Evolutionary conservation across 2,888 invertebrate species (phyloP).

Genomic region (Leucoptera coffeella): DNA sequence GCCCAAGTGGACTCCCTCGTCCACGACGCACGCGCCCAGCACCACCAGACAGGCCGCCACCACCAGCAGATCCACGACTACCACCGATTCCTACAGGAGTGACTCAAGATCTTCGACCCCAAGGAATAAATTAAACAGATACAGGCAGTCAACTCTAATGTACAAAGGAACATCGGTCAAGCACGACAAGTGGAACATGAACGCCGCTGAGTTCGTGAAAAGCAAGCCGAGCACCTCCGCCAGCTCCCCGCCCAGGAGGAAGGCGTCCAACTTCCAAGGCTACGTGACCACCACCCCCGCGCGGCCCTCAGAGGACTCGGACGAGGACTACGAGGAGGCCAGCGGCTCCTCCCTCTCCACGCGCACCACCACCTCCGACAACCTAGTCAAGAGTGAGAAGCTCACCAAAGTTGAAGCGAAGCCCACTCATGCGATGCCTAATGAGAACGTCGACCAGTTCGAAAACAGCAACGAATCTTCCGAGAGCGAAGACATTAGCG

Average conservation of each 20-base stretch:
- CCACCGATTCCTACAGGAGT: conserved; percentile 8
- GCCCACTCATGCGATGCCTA: conserved; percentile 11
- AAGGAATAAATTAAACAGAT: conserved; percentile 28
- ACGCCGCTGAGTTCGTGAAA: conserved; percentile 9
- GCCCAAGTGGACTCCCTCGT: conserved; percentile 10
- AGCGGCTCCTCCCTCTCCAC: not conserved
- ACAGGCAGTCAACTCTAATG: conserved; percentile 33
- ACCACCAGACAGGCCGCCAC: conserved; percentile 7
- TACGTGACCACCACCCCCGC: conserved; percentile 20
- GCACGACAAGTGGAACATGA: conserved; percentile 30
- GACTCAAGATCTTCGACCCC: conserved; percentile 11
- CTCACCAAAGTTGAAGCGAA: conserved; percentile 7
- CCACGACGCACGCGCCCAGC: conserved; percentile 11
- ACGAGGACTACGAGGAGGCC: conserved; percentile 11
- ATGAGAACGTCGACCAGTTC: conserved; percentile 12
- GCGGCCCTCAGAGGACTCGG: conserved; percentile 12
- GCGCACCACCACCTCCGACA: conserved; percentile 7
- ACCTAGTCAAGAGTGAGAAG: conserved; percentile 5
- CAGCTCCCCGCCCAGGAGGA: conserved; percentile 17
- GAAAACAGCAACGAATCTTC: conserved; percentile 8
- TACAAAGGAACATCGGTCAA: conserved; percentile 40
- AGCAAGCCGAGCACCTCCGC: conserved; percentile 13
- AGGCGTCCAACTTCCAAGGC: conserved; percentile 37
- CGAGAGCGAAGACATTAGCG: conserved; percentile 9
- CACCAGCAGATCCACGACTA: conserved; percentile 9